Percentiles rank a stretch among this genome's conserved stretches.
Conservation (phyloP, 2,888 invertebrate genomes). For the Ctena decussata region DNA sequence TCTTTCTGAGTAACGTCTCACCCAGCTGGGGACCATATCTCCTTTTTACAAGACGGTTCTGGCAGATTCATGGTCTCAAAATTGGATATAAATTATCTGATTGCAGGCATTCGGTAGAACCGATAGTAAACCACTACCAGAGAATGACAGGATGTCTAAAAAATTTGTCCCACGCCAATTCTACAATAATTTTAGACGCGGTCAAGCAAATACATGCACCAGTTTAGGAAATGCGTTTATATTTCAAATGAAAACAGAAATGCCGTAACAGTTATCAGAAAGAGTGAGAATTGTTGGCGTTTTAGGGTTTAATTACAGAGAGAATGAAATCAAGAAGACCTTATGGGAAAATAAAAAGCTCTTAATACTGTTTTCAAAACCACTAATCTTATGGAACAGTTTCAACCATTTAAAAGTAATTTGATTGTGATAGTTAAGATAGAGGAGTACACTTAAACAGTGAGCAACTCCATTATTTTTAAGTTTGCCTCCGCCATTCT, state of each 20-base stretch:
- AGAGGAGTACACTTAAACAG: too few relatives aligned
- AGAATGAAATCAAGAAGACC: too few relatives aligned
- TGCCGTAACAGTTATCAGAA: too few relatives aligned
- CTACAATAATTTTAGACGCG: background rate
- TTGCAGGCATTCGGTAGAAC: background rate
- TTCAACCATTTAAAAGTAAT: too few relatives aligned
- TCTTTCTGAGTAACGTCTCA: background rate
- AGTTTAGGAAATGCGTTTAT: background rate
- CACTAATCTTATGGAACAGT: too few relatives aligned
- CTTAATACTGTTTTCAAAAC: too few relatives aligned
- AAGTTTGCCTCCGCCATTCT: too few relatives aligned
- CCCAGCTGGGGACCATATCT: conserved; percentile 1
- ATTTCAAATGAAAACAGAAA: background rate
- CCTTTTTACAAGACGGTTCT: background rate
- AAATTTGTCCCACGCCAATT: background rate
- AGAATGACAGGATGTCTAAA: background rate
- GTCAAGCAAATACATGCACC: background rate
- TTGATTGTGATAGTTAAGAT: too few relatives aligned
- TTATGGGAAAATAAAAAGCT: too few relatives aligned
- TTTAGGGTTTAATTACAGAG: too few relatives aligned
- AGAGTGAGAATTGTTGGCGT: too few relatives aligned
- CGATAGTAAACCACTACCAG: background rate
- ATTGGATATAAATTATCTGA: conserved; percentile 3
- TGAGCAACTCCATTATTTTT: too few relatives aligned
- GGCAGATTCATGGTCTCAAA: background rate